Conservation (phyloP, 1,140 invertebrate species). For the Probaryconus sp. region DNA sequence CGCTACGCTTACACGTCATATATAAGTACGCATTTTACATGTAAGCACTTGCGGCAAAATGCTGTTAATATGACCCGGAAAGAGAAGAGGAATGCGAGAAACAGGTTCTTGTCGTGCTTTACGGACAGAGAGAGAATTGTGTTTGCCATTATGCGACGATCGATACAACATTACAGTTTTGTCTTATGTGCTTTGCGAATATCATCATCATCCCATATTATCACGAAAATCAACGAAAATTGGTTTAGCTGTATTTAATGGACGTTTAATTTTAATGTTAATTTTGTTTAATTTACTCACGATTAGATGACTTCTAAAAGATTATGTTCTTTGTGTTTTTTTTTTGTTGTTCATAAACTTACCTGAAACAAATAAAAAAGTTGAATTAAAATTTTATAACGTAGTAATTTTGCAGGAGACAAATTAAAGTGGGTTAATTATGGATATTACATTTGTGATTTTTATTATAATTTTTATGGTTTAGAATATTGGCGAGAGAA, state of each 20-base stretch:
- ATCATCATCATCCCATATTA: too few relatives aligned
- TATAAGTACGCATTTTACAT: slow-evolving; percentile 45
- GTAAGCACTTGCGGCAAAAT: slow-evolving; percentile 42
- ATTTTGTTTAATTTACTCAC: background rate
- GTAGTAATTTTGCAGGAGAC: too few relatives aligned
- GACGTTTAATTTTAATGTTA: background rate
- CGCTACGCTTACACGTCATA: slow-evolving; percentile 26
- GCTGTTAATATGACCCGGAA: slow-evolving; percentile 45
- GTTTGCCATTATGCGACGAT: slow-evolving; percentile 51
- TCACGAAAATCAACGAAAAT: too few relatives aligned
- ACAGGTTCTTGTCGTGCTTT: slow-evolving; percentile 36
- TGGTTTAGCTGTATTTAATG: too few relatives aligned
- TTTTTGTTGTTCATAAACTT: slow-evolving; percentile 1
- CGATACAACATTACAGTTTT: slow-evolving; percentile 24
- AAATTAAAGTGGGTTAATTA: too few relatives aligned
- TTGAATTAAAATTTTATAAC: background rate
- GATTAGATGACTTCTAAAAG: background rate
- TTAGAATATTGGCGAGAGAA: too few relatives aligned
- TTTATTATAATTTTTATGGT: too few relatives aligned
- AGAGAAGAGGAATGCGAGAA: slow-evolving; percentile 49
- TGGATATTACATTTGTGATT: too few relatives aligned
- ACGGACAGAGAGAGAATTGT: slow-evolving; percentile 6
- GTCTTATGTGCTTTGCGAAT: background rate
- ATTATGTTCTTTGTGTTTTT: background rate
- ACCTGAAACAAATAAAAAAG: slow-evolving; percentile 19